Evolutionary conservation across 2,113 vertebrate genomes (phyloP).

Genomic region (pig (Sus scrofa)): DNA sequence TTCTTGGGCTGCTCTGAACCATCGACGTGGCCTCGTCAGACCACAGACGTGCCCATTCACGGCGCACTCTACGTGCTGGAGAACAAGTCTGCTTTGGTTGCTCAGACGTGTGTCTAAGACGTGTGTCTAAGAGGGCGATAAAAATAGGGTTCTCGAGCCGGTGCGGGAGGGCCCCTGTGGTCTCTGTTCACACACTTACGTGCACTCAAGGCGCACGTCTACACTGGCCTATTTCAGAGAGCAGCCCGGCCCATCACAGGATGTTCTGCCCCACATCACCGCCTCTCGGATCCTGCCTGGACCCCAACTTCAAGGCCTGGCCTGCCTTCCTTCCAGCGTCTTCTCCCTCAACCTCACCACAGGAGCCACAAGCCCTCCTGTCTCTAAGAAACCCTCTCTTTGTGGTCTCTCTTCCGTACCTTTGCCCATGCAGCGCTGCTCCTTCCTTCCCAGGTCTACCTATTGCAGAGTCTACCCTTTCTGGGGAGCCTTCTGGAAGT

Average conservation of each 20-base stretch:
- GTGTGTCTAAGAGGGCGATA: constrained; percentile 29
- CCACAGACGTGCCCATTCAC: accelerated
- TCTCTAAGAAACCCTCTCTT: background rate
- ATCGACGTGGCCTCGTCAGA: background rate
- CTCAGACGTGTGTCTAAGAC: constrained; percentile 11
- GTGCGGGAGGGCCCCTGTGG: constrained; percentile 51
- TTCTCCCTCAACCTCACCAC: background rate
- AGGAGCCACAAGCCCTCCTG: background rate
- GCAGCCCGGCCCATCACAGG: background rate
- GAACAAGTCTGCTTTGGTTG: background rate
- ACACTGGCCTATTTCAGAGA: constrained; percentile 18
- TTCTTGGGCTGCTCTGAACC: background rate
- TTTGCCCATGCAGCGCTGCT: background rate
- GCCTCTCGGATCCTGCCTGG: background rate
- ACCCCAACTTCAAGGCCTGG: background rate
- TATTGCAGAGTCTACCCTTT: background rate
- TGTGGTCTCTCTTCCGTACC: background rate
- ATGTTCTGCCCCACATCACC: background rate
- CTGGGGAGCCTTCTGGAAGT: background rate
- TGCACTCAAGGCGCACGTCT: background rate
- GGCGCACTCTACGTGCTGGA: background rate
- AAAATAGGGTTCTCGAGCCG: background rate
- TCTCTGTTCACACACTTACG: background rate
- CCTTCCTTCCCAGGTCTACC: background rate
- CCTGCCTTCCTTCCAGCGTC: background rate